A percentile compares a stretch with the other conserved stretches of the same genome.
Conservation (phyloP, 1,140 invertebrate genomes). For the Drosophila pandora region DNA sequence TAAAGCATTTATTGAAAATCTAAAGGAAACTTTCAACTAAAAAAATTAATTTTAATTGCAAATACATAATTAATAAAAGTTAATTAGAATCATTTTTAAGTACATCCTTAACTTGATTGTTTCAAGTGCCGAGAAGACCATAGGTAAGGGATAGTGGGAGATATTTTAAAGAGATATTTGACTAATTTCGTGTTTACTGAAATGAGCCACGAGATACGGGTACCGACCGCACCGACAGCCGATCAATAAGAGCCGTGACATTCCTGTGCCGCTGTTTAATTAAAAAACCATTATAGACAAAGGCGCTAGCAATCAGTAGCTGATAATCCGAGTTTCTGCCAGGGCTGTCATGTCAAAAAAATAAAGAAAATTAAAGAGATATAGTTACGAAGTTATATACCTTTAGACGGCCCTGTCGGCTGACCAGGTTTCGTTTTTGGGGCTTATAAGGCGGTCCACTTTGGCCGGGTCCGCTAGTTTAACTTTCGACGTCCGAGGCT, state of each 20-base stretch:
- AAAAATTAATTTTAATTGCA: too few species aligned
- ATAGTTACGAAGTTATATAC: conserved; percentile 2
- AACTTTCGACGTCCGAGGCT: conserved; percentile 33
- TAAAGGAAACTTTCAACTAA: too few species aligned
- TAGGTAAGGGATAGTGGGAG: conserved; percentile 1
- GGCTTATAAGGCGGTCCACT: conserved; percentile 39
- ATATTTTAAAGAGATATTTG: conserved; percentile 19
- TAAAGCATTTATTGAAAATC: too few species aligned
- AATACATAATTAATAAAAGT: not conserved
- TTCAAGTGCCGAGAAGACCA: not conserved
- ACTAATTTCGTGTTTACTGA: conserved; percentile 27
- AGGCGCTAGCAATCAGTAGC: conserved; percentile 29
- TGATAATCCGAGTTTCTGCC: conserved; percentile 40
- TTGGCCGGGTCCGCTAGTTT: conserved; percentile 36
- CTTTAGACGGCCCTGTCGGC: not conserved
- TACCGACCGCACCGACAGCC: conserved; percentile 9
- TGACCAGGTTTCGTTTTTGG: conserved; percentile 29
- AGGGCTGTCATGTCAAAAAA: conserved; percentile 29
- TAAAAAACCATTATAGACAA: conserved; percentile 60
- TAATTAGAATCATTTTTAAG: not conserved
- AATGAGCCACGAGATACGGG: conserved; percentile 51
- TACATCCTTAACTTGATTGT: conserved; percentile 2
- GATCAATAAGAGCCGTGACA: conserved; percentile 61
- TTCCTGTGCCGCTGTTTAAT: conserved; percentile 31
- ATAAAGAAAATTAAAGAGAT: not conserved